Evolutionary conservation across 2,797 vertebrate genomes (phyloP), one percentile per base, ranked within the genome.

Genomic region (Phylloscopus collybita): DNA sequence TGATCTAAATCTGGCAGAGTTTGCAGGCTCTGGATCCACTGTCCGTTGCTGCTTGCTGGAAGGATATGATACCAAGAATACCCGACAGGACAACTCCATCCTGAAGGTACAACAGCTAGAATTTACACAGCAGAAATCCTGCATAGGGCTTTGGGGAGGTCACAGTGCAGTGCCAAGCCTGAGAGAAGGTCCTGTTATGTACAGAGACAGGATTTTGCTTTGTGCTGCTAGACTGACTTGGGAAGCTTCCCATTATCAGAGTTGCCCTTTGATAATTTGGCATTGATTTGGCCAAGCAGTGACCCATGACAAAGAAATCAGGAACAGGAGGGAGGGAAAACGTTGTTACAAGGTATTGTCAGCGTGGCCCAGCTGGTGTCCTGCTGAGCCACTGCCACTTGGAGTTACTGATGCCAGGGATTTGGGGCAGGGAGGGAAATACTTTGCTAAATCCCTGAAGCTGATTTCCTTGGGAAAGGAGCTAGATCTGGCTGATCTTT

Each of bases 1-100:
- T 17, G 99, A 99, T 97, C 98, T 99, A 92, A 99, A 99, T 97
- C 98, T 99, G 98, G 98, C 99, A 0, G 99, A 99, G 97, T 99
- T 99, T 83, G 99, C 99, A 0, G 99, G 99, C 90, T 99, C 99
- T 3, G 99, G 99, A 93, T 99, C 98, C 97, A 99, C 99, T 0
- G 99, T 98, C 50, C 99, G 99, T 95, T 99, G 99, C 98, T 99
- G 99, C 91, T 98, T 99, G 95, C 98, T 99, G 94, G 99, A 99
- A 97, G 99, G 99, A 6, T 99, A 99, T 17, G 99, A 99, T 97
- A 99, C 99, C 8, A 99, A 99, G 98, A 99, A 99, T 95, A 99
- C 99, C 0, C 98, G 99, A 49, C 99, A 99, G 98, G 99, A 99
- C 98, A 99, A 99, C 98, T 99, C 99, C 94, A 99, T 99, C 88